Percentiles rank a stretch among this genome's conserved stretches.
These are phyloP conservation scores for Opisthocomus hoazin DNA, from an alignment of 2,113 vertebrate species.

Conservation along the genomic window DNA sequence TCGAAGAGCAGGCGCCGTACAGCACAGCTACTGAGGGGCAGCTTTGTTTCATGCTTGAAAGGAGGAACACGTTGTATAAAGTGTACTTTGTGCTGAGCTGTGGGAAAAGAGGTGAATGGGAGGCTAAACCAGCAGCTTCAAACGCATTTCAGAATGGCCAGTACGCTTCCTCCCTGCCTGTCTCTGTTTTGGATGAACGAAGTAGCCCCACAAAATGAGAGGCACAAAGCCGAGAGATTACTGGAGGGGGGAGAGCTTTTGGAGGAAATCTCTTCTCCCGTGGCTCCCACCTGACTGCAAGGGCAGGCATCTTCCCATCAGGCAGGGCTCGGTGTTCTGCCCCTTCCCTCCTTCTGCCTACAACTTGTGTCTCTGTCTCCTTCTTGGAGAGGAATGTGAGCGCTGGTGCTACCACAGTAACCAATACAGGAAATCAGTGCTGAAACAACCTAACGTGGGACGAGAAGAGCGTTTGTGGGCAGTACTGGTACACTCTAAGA, in stretches of 20 bases:
- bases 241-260: neutral
- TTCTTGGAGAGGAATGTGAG: neutral
- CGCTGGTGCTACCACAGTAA: neutral
- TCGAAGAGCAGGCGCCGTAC: neutral
- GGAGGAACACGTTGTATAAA: neutral
- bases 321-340: neutral
- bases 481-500: neutral
- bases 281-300: neutral
- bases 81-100: slow-evolving; percentile 3
- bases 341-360: neutral
- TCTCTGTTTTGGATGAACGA: neutral
- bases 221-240: neutral
- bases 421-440: neutral
- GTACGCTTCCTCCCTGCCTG: neutral
- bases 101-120: neutral
- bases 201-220: neutral
- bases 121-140: neutral
- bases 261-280: neutral
- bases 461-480: neutral
- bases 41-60: slow-evolving; percentile 1
- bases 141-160: neutral
- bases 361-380: neutral
- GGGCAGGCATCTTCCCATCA: neutral
- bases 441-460: neutral
- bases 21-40: neutral